Percentiles rank a stretch among this genome's conserved stretches.
These are phyloP conservation scores for Andrena haemorrhoa DNA, from an alignment of 2,888 invertebrate genomes.

Conservation along the genomic window DNA sequence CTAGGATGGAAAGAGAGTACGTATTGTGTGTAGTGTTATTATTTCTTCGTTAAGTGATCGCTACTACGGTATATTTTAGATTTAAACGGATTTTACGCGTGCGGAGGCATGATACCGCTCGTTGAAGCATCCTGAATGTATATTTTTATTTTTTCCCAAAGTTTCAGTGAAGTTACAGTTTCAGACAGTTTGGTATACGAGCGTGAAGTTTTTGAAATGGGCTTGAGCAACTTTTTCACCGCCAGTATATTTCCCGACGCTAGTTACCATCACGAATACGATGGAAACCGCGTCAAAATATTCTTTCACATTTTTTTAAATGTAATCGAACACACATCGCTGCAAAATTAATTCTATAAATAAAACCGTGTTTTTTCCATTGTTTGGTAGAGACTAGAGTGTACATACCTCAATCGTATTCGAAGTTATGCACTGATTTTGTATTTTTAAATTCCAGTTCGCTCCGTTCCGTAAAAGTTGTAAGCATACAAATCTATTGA, in stretches of 20 bases:
- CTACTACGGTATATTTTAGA: slow-evolving; percentile 29
- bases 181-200: slow-evolving; percentile 61
- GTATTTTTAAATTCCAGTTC: neutral
- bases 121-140: slow-evolving; percentile 40
- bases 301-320: slow-evolving; percentile 39
- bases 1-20: too few species aligned
- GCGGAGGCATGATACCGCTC: slow-evolving; percentile 24
- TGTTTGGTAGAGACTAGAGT: neutral
- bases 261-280: slow-evolving; percentile 38
- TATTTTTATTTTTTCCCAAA: slow-evolving; percentile 44
- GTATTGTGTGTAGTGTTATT: neutral
- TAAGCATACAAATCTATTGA: too few species aligned
- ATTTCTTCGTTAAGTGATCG: neutral
- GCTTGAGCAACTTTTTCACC: slow-evolving; percentile 59
- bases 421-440: neutral
- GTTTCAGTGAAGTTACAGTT: slow-evolving; percentile 60
- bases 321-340: slow-evolving; percentile 31
- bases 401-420: neutral
- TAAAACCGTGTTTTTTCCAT: neutral
- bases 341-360: slow-evolving; percentile 2
- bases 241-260: slow-evolving; percentile 47
- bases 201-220: slow-evolving; percentile 53
- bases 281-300: slow-evolving; percentile 57
- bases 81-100: slow-evolving; percentile 41
- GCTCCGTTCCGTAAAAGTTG: too few species aligned